Evolutionary conservation across 2,797 vertebrate species (phyloP).

Genomic region (Sebastes umbrosus): DNA sequence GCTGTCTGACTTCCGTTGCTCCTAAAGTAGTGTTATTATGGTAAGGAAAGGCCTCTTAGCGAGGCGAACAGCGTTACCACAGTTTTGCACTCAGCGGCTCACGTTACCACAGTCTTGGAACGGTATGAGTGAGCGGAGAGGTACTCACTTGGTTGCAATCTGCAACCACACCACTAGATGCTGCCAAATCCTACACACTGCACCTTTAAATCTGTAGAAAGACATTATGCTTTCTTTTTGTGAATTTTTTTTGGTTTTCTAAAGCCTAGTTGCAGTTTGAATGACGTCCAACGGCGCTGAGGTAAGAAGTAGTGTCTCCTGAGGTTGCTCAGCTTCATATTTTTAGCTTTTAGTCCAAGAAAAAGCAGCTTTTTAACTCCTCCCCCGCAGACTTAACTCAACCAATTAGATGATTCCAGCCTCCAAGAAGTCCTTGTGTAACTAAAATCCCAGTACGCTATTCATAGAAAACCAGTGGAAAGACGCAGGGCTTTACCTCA

Average conservation of each 20-base stretch:
- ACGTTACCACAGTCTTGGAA: no score
- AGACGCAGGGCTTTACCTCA: neutral
- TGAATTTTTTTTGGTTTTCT: neutral
- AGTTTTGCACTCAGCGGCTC: no score
- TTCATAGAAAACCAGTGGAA: constrained; percentile 11
- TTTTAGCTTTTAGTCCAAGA: neutral
- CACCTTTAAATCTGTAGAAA: neutral
- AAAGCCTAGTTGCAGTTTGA: neutral
- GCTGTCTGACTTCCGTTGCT: no score
- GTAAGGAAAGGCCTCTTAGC: no score
- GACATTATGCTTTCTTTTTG: no score
- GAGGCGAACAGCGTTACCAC: no score
- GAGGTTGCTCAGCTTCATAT: neutral
- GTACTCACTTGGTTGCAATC: neutral
- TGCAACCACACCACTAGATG: neutral
- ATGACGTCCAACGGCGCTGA: neutral
- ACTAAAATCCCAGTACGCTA: constrained; percentile 1
- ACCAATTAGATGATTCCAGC: neutral
- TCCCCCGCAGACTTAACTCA: neutral
- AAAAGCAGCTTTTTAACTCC: neutral
- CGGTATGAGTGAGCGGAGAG: neutral
- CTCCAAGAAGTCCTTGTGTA: constrained; percentile 4
- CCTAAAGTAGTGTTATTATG: no score
- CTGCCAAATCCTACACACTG: neutral
- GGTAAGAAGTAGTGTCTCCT: neutral